phyloP scores from a whole-genome alignment of 2,113 vertebrate species.

The Lophura nycthemera region DNA sequence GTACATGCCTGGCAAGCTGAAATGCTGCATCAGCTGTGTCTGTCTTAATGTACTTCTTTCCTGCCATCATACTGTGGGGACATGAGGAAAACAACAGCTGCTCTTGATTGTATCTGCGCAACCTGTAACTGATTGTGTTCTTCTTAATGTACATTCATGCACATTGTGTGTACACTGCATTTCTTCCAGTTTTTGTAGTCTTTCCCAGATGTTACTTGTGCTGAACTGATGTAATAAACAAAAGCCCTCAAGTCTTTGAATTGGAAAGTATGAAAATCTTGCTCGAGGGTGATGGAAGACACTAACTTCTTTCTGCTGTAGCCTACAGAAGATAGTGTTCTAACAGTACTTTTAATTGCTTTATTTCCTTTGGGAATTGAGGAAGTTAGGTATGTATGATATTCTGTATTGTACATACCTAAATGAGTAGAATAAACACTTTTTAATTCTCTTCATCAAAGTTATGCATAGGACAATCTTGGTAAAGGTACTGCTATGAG shows the following conservation, averaged over 20 bases:
- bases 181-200: neutral
- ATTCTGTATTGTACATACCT: neutral
- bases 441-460: neutral
- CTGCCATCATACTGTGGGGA: rapidly evolving
- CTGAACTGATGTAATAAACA: neutral
- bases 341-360: neutral
- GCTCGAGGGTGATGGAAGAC: neutral
- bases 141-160: neutral
- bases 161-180: neutral
- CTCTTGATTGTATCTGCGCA: neutral
- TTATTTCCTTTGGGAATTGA: neutral
- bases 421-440: neutral
- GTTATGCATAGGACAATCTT: neutral
- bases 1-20: neutral
- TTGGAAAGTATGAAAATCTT: neutral
- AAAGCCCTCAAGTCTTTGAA: neutral
- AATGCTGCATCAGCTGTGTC: neutral
- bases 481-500: neutral
- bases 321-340: neutral
- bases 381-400: neutral
- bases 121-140: neutral
- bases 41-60: neutral
- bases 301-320: neutral
- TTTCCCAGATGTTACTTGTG: neutral
- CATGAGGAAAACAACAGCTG: neutral